phyloP scores from a whole-genome alignment of 2,797 vertebrate species.

The Sebastes vulpes region DNA sequence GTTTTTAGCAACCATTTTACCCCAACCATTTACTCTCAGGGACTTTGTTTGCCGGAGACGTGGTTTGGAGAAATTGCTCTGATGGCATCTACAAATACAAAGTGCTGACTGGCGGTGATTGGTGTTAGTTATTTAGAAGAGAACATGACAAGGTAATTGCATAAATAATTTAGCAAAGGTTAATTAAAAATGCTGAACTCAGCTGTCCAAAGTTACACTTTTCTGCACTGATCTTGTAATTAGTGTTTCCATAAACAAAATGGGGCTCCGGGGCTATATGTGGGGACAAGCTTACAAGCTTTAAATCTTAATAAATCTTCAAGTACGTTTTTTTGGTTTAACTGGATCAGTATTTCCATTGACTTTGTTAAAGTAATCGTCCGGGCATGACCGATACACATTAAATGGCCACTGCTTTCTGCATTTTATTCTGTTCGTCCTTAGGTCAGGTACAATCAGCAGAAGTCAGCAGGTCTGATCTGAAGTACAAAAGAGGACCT shows the following conservation, averaged over 20 bases:
- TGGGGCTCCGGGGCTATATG: not conserved
- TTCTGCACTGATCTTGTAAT: conserved; percentile 27
- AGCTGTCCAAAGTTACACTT: conserved; percentile 29
- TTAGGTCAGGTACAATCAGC: not conserved
- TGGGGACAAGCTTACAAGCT: not conserved
- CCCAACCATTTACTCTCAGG: not conserved
- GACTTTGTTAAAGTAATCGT: not conserved
- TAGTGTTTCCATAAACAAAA: conserved; percentile 36
- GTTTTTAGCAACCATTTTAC: not conserved
- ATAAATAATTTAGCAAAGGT: conserved; percentile 39
- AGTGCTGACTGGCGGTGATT: not conserved
- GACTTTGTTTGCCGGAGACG: conserved; percentile 11
- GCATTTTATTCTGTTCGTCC: not conserved
- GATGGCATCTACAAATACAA: conserved; percentile 19
- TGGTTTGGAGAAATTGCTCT: not conserved
- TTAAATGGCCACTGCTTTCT: not conserved
- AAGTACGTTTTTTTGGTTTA: not conserved
- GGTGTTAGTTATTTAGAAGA: conserved; percentile 13
- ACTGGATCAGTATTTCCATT: not conserved
- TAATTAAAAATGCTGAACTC: conserved; percentile 60
- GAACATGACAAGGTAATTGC: conserved; percentile 21
- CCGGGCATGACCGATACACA: not conserved
- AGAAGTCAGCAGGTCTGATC: not conserved
- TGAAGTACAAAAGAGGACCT: not conserved
- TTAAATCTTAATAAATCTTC: not conserved